Percentiles rank a stretch among this genome's conserved stretches.
These are phyloP conservation scores for Kuschelorhynchus macadamiae DNA, from an alignment of 2,888 invertebrate genomes.

Conservation along the genomic window DNA sequence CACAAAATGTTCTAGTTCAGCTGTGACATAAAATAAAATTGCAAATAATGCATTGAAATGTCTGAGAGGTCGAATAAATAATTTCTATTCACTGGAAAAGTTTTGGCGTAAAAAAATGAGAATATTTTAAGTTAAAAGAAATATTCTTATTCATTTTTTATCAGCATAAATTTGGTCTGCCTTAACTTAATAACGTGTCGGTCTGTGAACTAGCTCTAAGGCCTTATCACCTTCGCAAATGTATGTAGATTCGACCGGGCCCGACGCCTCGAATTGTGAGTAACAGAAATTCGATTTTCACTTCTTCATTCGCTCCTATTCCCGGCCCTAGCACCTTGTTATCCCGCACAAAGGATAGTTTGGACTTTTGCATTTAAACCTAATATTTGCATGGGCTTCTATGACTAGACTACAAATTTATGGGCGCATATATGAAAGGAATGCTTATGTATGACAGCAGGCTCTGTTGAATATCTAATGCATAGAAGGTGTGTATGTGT, in stretches of 20 bases:
- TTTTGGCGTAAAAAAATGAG: no score
- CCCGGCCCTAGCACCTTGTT: constrained; percentile 60
- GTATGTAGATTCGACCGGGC: constrained; percentile 65
- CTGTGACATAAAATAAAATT: no score
- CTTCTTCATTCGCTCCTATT: constrained; percentile 64
- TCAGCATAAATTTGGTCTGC: constrained; percentile 41
- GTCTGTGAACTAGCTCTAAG: constrained; percentile 43
- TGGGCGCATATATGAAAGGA: constrained; percentile 16
- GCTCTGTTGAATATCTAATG: constrained; percentile 22
- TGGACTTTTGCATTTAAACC: constrained; percentile 65
- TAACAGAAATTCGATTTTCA: constrained; percentile 67
- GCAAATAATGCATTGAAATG: no score
- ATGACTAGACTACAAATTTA: constrained; percentile 50
- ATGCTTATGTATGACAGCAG: constrained; percentile 29
- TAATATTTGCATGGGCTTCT: constrained; percentile 58
- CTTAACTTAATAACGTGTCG: constrained; percentile 62
- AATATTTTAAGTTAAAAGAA: not conserved
- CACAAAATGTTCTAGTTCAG: no score
- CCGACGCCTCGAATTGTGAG: constrained; percentile 64
- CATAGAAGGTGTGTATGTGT: no score
- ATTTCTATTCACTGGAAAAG: no score
- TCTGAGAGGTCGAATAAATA: no score
- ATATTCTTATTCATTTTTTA: constrained; percentile 30
- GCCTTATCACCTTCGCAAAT: constrained; percentile 64
- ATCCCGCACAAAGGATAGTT: constrained; percentile 66